phyloP scores from a whole-genome alignment of 2,113 vertebrate genomes.

The Numida meleagris region DNA sequence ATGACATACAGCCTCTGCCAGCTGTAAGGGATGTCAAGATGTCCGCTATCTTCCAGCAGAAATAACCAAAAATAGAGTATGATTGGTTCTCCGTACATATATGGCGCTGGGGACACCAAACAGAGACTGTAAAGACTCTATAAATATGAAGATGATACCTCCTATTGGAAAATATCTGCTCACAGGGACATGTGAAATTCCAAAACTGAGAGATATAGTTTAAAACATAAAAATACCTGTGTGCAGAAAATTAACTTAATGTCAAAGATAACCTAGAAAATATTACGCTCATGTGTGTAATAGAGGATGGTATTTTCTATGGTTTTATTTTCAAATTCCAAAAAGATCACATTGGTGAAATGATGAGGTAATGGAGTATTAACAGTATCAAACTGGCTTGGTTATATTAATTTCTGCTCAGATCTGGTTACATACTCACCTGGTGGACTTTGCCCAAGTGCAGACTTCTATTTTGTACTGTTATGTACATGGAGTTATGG shows the following conservation, averaged over 20 bases:
- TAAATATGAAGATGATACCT: neutral
- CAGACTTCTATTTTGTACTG: neutral
- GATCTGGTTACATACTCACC: neutral
- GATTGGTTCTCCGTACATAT: neutral
- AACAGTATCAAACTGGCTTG: neutral
- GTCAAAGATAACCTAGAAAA: neutral
- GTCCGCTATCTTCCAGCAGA: neutral
- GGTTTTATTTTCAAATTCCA: neutral
- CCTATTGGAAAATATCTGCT: neutral
- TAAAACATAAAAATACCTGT: neutral
- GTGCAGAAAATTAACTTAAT: neutral
- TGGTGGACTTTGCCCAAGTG: neutral
- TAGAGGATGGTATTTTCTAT: neutral
- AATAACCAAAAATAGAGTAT: neutral
- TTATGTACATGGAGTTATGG: neutral
- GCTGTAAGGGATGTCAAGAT: neutral
- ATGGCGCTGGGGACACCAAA: neutral
- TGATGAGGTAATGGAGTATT: neutral
- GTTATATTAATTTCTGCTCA: neutral
- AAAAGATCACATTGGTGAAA: neutral
- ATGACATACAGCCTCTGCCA: neutral
- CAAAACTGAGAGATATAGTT: neutral
- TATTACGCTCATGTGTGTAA: neutral
- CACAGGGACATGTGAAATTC: neutral
- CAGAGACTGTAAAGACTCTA: fast-evolving